A percentile compares a stretch with the other conserved stretches of the same genome.
Conservation (phyloP, 2,113 vertebrate genomes). For the Phasianus colchicus region DNA sequence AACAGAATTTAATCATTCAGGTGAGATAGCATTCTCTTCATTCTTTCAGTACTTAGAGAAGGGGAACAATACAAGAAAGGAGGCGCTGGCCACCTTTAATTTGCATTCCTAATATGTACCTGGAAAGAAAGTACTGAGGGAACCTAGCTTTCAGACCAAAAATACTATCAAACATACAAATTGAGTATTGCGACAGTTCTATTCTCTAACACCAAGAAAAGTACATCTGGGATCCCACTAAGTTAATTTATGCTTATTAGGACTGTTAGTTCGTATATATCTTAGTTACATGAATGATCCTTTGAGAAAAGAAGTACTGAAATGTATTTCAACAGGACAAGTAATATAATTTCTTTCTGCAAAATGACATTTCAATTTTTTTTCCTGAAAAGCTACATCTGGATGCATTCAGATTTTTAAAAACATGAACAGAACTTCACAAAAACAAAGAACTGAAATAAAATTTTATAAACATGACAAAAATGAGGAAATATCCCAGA, state of each 20-base stretch:
- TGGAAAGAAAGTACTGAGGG: background rate
- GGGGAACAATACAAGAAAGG: background rate
- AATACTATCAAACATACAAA: background rate
- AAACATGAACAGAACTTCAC: background rate
- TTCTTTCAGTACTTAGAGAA: conserved; percentile 55
- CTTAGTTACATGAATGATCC: background rate
- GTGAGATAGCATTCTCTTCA: conserved; percentile 63
- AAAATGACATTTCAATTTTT: background rate
- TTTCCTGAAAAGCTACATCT: background rate
- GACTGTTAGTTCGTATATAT: background rate
- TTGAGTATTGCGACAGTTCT: background rate
- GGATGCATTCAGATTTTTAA: background rate
- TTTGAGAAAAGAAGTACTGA: background rate
- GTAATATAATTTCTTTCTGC: background rate
- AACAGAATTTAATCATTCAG: conserved; percentile 49
- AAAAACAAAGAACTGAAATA: background rate
- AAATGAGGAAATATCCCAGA: background rate
- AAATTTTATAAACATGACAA: background rate
- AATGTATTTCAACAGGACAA: background rate
- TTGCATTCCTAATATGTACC: background rate
- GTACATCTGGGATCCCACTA: background rate
- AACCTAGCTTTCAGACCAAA: background rate
- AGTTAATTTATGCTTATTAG: background rate
- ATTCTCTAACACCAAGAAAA: background rate
- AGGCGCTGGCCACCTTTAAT: background rate